Conservation (phyloP, 2,113 vertebrate genomes). For the Pteronura brasiliensis region DNA sequence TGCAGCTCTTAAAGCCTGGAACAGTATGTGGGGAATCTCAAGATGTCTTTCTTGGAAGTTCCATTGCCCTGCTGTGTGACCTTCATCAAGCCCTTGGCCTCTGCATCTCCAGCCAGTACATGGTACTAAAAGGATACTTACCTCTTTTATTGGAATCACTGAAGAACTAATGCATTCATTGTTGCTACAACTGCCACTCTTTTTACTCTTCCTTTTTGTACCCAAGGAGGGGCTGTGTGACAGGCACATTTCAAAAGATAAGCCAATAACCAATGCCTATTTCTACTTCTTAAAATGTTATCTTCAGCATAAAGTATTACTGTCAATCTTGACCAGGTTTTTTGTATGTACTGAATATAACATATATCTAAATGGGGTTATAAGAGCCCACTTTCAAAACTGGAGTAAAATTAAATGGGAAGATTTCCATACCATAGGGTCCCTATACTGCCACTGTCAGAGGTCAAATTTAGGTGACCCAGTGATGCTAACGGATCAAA, state of each 20-base stretch:
- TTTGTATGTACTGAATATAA: not conserved
- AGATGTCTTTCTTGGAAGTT: conserved; percentile 41
- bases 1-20: conserved; percentile 69
- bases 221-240: not conserved
- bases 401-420: conserved; percentile 4
- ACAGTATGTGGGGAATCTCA: not conserved
- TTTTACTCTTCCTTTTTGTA: conserved; percentile 34
- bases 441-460: not conserved
- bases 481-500: not conserved
- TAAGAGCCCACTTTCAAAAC: not conserved
- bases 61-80: conserved; percentile 58
- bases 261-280: conserved; percentile 60
- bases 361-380: not conserved
- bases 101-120: not conserved
- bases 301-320: not conserved
- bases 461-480: not conserved
- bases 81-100: not conserved
- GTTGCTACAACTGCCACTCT: conserved; percentile 21
- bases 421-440: not conserved
- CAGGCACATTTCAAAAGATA: conserved; percentile 48
- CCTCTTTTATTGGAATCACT: conserved; percentile 43
- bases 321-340: not conserved
- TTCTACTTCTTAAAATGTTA: not conserved
- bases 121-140: conserved; percentile 62
- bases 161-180: conserved; percentile 38